Percentiles rank a stretch among this genome's conserved stretches.
phyloP scores from a whole-genome alignment of 1,140 invertebrate genomes.

The Oedothorax gibbosus region DNA sequence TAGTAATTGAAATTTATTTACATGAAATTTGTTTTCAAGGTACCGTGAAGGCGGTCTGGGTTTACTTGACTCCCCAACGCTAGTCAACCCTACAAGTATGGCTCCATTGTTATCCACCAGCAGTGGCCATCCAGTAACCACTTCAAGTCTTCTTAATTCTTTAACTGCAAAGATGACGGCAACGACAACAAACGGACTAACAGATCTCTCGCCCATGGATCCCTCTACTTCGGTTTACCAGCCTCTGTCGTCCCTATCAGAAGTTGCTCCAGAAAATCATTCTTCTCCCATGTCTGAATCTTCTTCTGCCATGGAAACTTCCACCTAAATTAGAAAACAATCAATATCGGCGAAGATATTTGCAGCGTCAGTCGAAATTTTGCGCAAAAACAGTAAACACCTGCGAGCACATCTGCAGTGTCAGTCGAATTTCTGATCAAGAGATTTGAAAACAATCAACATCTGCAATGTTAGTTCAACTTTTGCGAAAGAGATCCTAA shows the following conservation, averaged over 20 bases:
- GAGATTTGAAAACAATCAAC: no score
- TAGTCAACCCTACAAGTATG: slow-evolving; percentile 58
- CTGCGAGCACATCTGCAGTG: no score
- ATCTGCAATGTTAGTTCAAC: no score
- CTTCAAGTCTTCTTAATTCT: slow-evolving; percentile 16
- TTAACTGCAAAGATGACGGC: slow-evolving; percentile 44
- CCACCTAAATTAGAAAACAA: slow-evolving; percentile 4
- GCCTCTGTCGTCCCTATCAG: slow-evolving; percentile 3
- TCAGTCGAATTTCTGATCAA: no score
- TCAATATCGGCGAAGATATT: no score
- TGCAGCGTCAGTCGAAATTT: not conserved
- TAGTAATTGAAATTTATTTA: no score
- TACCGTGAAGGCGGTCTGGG: slow-evolving; percentile 56
- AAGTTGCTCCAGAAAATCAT: slow-evolving; percentile 22
- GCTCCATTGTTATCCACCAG: slow-evolving; percentile 45
- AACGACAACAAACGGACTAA: slow-evolving; percentile 44
- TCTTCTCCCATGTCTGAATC: slow-evolving; percentile 37
- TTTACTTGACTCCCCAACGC: slow-evolving; percentile 55
- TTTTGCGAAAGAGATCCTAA: no score
- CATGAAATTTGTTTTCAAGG: slow-evolving; percentile 21
- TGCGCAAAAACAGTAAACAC: no score
- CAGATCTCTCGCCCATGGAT: slow-evolving; percentile 12
- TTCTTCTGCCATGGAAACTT: slow-evolving; percentile 53
- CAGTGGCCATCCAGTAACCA: slow-evolving; percentile 24
- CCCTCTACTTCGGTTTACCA: slow-evolving; percentile 1